Base-by-base conservation (phyloP, 2,113 vertebrate genomes). In the Phaethon lepturus region DNA sequence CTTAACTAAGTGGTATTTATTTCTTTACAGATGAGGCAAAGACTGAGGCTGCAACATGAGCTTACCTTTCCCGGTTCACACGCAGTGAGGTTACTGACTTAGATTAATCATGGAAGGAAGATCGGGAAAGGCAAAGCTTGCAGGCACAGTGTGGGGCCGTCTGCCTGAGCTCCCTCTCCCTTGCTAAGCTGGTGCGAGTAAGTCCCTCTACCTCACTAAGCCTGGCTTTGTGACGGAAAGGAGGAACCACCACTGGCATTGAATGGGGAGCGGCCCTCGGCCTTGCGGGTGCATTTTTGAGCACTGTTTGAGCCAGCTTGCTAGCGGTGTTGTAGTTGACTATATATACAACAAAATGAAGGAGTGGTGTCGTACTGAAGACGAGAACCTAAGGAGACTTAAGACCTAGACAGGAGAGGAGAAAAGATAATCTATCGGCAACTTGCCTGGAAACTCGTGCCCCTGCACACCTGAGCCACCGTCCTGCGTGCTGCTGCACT, bases 131-230 rank as follows among this genome's bases (percentile, higher is more conserved):
- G 66, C 23, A 81, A 40, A 35, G 33, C 52, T 75, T 71, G 80
- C 23, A 53, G 42, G 40, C 35, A 47, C 11, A 12, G 44, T 8
- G 0, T 0, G 40, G 11, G 22, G 7, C 24, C 3, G 2, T 42
- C 72, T 75, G 13, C 50, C 45, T 25, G 31, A 58, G n/a, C 35
- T 81, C 44, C 31, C 8, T 55, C 67, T 80, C 38, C n/a, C 29
- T 56, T 31, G 17, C 76, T 42, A 35, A 53, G 17, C 38, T 42
- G 25, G 0, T 35, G 35, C 2, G 3, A 84, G 29, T 73, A 49
- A 69, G 44, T 62, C 25, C 25, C 9, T 45, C 72, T 69, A 7
- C 67, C 47, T 90, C 59, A 22, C 19, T 9, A 24, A 42, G 18
- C 26, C 50, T 28, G 59, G 20, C 11, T 75, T 84, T 94, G n/a